A percentile compares a stretch with the other conserved stretches of the same genome.
Conservation (phyloP, 1,140 invertebrate genomes). For the Sinonovacula constricta region DNA sequence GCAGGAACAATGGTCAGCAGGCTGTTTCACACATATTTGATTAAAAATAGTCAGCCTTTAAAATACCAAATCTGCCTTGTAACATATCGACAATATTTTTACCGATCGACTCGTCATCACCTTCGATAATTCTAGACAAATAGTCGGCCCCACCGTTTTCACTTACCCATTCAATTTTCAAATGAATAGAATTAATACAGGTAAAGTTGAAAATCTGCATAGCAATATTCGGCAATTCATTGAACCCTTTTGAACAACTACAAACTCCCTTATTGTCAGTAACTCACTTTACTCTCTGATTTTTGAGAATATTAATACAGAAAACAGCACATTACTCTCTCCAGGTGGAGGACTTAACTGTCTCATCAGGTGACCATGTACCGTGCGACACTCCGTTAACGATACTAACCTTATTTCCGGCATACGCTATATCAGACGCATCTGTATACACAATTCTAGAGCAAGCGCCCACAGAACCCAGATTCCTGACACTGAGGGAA, state of each 20-base stretch:
- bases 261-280: conserved; percentile 13
- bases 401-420: conserved; percentile 11
- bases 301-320: not conserved
- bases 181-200: conserved; percentile 32
- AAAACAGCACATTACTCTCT: conserved; percentile 2
- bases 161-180: conserved; percentile 2
- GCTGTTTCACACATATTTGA: too few relatives aligned
- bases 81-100: not conserved
- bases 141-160: not conserved
- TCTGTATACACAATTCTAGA: conserved; percentile 14
- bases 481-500: not conserved
- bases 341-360: conserved; percentile 13
- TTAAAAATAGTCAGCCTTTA: not conserved
- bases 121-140: conserved; percentile 4
- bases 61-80: not conserved
- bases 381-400: conserved; percentile 29
- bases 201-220: conserved; percentile 26
- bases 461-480: too few relatives aligned
- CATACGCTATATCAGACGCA: conserved; percentile 16
- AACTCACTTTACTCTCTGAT: conserved; percentile 3
- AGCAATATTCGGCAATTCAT: conserved; percentile 22
- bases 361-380: not conserved
- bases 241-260: not conserved
- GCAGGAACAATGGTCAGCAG: too few relatives aligned
- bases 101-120: not conserved